Evolutionary conservation across 2,888 invertebrate species (phyloP), one percentile per base, ranked within the genome.

Genomic region (Cyclophora punctaria): DNA sequence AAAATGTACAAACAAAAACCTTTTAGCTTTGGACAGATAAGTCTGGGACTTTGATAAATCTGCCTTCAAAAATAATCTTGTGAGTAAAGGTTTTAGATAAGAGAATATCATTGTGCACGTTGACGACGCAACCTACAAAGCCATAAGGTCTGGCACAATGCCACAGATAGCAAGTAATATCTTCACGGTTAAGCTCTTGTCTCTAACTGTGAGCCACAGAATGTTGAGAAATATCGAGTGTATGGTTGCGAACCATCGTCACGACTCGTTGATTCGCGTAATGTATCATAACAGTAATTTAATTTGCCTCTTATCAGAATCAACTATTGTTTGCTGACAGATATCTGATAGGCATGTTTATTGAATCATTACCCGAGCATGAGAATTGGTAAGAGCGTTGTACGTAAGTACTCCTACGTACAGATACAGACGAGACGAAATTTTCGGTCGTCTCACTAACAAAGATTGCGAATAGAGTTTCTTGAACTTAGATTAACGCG

Each of bases 261-360:
- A 71, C 53, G 66, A 61, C 53, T 62, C 63, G 63, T 48, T 52
- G 53, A 50, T 61, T 70, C 55, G 48, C 55, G 53, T 60, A 56
- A 65, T 60, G 57, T 60, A 60, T 63, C 65, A 60, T 64, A 60
- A 52, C 63, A 60, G 67, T 65, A 62, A 67, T 67, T 67, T 64
- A 64, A 70, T 65, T 69, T 56, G 48, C 52, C 57, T 66, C 62
- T 60, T 61, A 62, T 59, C 67, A 51, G 55, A 63, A 66, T 66
- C 60, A 61, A 66, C 66, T 64, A 68, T 73, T 72, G 70, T 69
- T 69, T 62, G 60, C 63, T 59, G 57, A 66, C 59, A 62, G 52
- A 53, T 56, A 52, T 54, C 51, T 59, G 45, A 48, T 50, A 51
- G 56, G 56, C 56, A 57, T 62, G 59, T 62, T 65, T 63, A 67